Conservation (phyloP, 1,140 invertebrate genomes). For the Conopomorpha cramerella region DNA sequence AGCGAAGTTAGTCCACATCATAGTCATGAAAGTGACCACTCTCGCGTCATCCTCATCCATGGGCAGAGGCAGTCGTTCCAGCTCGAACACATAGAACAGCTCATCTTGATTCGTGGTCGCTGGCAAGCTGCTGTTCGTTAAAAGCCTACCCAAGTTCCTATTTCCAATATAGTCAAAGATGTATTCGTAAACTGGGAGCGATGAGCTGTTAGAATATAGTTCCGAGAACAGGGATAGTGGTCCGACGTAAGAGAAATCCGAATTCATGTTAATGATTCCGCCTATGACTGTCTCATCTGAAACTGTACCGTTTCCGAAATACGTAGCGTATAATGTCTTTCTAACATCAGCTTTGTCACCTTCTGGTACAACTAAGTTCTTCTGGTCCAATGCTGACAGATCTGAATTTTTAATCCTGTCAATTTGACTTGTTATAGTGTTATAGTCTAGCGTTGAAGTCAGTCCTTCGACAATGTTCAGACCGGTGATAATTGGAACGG, state of each 20-base stretch:
- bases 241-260: slow-evolving; percentile 36
- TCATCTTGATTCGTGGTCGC: slow-evolving; percentile 37
- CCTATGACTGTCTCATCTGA: slow-evolving; percentile 31
- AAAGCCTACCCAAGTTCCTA: slow-evolving; percentile 32
- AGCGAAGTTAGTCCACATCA: slow-evolving; percentile 56
- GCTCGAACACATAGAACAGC: slow-evolving; percentile 40
- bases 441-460: slow-evolving; percentile 35
- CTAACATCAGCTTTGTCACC: slow-evolving; percentile 27
- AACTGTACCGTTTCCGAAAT: slow-evolving; percentile 25
- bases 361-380: slow-evolving; percentile 17
- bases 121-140: slow-evolving; percentile 35
- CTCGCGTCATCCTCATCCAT: slow-evolving; percentile 41
- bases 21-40: slow-evolving; percentile 41
- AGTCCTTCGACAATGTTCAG: slow-evolving; percentile 43
- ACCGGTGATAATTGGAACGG: slow-evolving; percentile 57
- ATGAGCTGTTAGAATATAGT: slow-evolving; percentile 26
- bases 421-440: slow-evolving; percentile 40
- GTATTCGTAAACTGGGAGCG: slow-evolving; percentile 25
- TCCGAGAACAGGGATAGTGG: slow-evolving; percentile 34
- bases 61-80: slow-evolving; percentile 30
- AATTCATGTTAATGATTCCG: slow-evolving; percentile 38
- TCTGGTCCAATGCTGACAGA: slow-evolving; percentile 30
- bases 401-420: slow-evolving; percentile 44
- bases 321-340: slow-evolving; percentile 27
- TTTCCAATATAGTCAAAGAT: slow-evolving; percentile 40